Conservation (phyloP, 2,113 vertebrate genomes). For the Tichodroma muraria region DNA sequence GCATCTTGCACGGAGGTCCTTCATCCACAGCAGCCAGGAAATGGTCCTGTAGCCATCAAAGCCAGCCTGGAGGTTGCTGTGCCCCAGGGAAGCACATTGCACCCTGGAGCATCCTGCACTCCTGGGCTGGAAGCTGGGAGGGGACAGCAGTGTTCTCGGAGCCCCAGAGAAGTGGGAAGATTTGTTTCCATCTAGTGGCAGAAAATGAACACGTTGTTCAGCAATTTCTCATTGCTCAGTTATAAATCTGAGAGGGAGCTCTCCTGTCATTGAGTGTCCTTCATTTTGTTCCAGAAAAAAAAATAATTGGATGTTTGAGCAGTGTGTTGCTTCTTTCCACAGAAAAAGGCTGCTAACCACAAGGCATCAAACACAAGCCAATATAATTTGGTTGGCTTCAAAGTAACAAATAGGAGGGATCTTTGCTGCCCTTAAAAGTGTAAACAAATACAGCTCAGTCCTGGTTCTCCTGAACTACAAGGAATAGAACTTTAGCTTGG, state of each 20-base stretch:
- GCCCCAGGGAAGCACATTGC: background rate
- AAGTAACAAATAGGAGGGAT: background rate
- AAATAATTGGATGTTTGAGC: background rate
- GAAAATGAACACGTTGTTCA: background rate
- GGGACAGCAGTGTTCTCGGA: rapidly evolving
- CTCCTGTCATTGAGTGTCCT: background rate
- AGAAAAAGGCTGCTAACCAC: background rate
- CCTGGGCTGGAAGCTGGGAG: background rate
- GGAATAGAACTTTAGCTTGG: background rate
- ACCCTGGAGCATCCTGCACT: background rate
- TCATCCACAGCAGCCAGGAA: background rate
- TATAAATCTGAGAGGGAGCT: background rate
- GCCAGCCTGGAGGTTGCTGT: background rate
- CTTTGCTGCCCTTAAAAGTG: background rate
- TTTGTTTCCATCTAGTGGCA: background rate
- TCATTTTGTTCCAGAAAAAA: background rate
- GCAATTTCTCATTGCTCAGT: background rate
- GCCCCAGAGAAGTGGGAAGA: background rate
- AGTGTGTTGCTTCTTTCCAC: background rate
- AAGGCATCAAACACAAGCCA: background rate
- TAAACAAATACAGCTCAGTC: background rate
- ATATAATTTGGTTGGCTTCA: background rate
- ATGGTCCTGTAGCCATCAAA: rapidly evolving
- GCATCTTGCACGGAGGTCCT: rapidly evolving
- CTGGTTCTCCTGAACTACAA: background rate